phyloP scores from a whole-genome alignment of 2,888 invertebrate genomes.

The Meteorus cinctellus region DNA sequence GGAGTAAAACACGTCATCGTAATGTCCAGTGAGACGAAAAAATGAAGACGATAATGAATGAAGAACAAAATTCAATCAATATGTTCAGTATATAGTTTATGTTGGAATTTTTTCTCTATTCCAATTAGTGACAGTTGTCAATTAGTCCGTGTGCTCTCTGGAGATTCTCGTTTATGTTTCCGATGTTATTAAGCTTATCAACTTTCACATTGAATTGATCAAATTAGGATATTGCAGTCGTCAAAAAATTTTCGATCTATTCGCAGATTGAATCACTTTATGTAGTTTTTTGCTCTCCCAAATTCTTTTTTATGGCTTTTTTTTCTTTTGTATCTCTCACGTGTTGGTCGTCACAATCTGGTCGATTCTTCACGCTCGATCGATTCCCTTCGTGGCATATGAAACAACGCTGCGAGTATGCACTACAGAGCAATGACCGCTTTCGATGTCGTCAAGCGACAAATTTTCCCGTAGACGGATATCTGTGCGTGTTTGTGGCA shows the following conservation, averaged over 20 bases:
- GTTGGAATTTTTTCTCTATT: conserved; percentile 50
- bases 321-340: conserved; percentile 3
- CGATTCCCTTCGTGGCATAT: conserved; percentile 18
- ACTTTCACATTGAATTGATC: background rate
- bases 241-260: conserved; percentile 11
- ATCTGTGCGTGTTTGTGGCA: conserved; percentile 13
- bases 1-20: conserved; percentile 69
- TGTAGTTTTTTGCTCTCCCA: background rate
- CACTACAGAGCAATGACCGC: conserved; percentile 33
- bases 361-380: conserved; percentile 39
- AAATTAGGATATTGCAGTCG: background rate
- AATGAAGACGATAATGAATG: background rate
- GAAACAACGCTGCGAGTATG: background rate
- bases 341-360: conserved; percentile 11
- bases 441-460: conserved; percentile 16
- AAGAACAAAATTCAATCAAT: conserved; percentile 20
- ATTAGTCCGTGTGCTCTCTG: conserved; percentile 33
- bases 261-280: conserved; percentile 26
- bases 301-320: conserved; percentile 10
- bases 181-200: background rate
- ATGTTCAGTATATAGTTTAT: conserved; percentile 43
- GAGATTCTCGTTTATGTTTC: background rate
- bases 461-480: conserved; percentile 26
- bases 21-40: conserved; percentile 15
- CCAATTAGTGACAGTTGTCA: conserved; percentile 13